Evolutionary conservation across 2,113 vertebrate genomes (phyloP).

Genomic region (Ariopsis seemanni): DNA sequence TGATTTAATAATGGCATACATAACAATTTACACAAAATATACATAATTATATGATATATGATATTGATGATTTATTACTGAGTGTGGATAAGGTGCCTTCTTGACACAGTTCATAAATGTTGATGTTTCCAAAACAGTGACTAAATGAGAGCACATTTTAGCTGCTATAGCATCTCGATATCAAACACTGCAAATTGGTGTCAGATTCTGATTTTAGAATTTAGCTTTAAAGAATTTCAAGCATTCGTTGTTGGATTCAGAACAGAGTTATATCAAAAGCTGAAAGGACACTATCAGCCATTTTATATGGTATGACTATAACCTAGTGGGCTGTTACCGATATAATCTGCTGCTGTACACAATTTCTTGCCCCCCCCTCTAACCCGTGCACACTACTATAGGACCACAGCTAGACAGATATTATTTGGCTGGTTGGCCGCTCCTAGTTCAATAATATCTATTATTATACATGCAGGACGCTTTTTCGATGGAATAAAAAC

Average conservation of each 20-base stretch:
- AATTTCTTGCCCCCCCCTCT: not conserved
- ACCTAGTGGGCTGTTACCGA: not conserved
- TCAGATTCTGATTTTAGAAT: slow-evolving; percentile 2
- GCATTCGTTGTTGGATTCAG: not conserved
- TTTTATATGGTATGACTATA: not conserved
- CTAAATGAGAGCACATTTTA: slow-evolving; percentile 5
- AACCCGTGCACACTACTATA: not conserved
- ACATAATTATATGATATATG: slow-evolving; percentile 41
- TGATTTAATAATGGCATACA: not conserved
- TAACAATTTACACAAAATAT: not conserved
- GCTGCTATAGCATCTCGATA: slow-evolving; percentile 31
- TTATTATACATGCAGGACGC: too few relatives aligned
- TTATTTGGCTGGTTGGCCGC: not conserved
- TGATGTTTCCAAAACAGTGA: slow-evolving; percentile 9
- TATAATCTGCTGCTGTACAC: not conserved
- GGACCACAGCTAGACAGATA: not conserved
- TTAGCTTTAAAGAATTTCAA: not conserved
- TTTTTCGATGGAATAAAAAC: too few relatives aligned
- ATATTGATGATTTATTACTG: slow-evolving; percentile 57
- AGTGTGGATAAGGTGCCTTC: slow-evolving; percentile 66
- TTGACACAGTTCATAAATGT: slow-evolving; percentile 15
- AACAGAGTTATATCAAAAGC: not conserved
- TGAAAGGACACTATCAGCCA: not conserved
- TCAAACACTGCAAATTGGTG: not conserved
- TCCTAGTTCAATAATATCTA: not conserved